Percentiles rank a stretch among this genome's conserved stretches.
These are phyloP conservation scores for Hydroisotoma schaefferi DNA, from an alignment of 2,888 invertebrate genomes.

Conservation along the genomic window DNA sequence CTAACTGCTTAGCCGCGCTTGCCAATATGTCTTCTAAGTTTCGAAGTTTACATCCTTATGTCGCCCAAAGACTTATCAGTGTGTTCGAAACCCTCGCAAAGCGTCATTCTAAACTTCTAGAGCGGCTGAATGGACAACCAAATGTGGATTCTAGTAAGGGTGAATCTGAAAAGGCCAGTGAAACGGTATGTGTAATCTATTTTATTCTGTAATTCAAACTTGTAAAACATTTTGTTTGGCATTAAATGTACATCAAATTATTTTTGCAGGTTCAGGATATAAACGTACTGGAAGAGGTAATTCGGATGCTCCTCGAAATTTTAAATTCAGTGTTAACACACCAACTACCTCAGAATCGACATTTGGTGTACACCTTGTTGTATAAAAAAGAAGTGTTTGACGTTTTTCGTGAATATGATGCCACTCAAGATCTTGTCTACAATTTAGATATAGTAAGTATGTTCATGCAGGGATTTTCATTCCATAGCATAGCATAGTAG, in stretches of 20 bases:
- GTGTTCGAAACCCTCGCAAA: constrained; percentile 87
- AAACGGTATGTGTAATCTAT: constrained; percentile 30
- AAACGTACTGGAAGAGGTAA: constrained; percentile 88
- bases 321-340: constrained; percentile 90
- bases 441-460: constrained; percentile 83
- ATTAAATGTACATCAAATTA: constrained; percentile 4
- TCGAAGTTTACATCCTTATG: constrained; percentile 87
- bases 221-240: neutral
- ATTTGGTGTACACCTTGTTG: constrained; percentile 90
- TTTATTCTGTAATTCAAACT: neutral
- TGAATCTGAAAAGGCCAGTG: constrained; percentile 41
- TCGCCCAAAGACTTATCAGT: constrained; percentile 88
- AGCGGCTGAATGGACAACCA: constrained; percentile 26
- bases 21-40: constrained; percentile 97
- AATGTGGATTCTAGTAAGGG: constrained; percentile 13
- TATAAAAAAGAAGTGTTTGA: constrained; percentile 90
- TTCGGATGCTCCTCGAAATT: constrained; percentile 94
- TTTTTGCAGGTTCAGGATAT: constrained; percentile 74
- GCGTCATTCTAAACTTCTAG: constrained; percentile 59
- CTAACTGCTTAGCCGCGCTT: constrained; percentile 94
- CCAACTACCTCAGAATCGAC: constrained; percentile 80
- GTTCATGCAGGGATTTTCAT: neutral
- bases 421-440: constrained; percentile 88
- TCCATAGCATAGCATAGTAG: neutral
- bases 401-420: constrained; percentile 77